phyloP scores from a whole-genome alignment of 2,113 vertebrate species.

The Xenopus laevis region DNA sequence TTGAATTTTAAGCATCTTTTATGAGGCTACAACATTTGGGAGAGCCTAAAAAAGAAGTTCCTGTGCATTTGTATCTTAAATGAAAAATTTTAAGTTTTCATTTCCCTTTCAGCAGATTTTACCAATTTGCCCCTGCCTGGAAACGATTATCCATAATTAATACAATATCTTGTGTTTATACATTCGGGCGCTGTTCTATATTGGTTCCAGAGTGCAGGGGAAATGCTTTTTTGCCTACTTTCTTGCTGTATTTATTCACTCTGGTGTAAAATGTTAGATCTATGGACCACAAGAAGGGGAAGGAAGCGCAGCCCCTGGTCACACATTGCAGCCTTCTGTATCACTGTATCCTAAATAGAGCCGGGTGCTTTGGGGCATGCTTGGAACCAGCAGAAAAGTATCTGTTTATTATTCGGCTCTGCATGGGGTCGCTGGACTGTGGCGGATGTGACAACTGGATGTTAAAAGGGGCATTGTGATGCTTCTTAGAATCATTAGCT shows the following conservation, averaged over 20 bases:
- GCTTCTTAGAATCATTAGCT: conserved; percentile 4
- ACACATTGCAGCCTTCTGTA: neutral
- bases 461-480: neutral
- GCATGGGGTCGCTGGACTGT: conserved; percentile 3
- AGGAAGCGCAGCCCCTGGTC: conserved; percentile 34
- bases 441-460: conserved; percentile 35
- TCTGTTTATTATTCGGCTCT: neutral
- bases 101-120: neutral
- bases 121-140: neutral
- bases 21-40: no score
- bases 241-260: conserved; percentile 30
- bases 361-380: neutral
- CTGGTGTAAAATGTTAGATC: conserved; percentile 39
- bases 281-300: conserved; percentile 42
- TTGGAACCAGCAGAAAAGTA: neutral
- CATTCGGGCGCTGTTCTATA: neutral
- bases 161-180: neutral
- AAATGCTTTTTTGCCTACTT: neutral
- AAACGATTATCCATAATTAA: neutral
- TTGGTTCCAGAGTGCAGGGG: neutral
- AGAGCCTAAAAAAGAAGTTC: no score
- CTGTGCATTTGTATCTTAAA: no score
- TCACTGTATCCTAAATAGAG: conserved; percentile 34
- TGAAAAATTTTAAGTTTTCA: no score
- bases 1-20: no score